phyloP scores from a whole-genome alignment of 2,797 vertebrate species.

The Helicolenus hilgendorfi region DNA sequence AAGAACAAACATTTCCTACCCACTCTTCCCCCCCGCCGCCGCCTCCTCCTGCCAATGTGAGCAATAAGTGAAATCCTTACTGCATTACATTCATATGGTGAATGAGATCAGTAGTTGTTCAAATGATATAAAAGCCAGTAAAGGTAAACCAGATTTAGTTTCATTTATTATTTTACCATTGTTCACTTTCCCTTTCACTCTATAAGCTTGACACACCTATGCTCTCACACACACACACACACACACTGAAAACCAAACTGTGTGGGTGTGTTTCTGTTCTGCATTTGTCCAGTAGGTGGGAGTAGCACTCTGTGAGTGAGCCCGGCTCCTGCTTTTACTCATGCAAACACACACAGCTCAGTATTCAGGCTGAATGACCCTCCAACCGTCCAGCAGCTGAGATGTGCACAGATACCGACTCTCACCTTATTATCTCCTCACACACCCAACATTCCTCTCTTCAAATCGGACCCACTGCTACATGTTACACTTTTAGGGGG shows the following conservation, averaged over 20 bases:
- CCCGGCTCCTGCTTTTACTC: not conserved
- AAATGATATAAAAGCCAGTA: not conserved
- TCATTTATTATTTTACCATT: not conserved
- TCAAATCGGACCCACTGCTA: constrained; percentile 1
- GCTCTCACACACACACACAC: not conserved
- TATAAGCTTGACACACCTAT: not conserved
- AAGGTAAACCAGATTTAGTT: not conserved
- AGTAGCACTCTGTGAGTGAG: constrained; percentile 77
- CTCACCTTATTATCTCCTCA: constrained; percentile 19
- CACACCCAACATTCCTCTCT: not conserved
- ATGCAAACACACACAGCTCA: constrained; percentile 2
- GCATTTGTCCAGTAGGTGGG: constrained; percentile 78
- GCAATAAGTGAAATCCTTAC: not conserved
- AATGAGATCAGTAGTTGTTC: not conserved
- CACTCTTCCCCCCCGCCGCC: not conserved
- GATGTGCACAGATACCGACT: not conserved
- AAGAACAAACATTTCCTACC: not conserved
- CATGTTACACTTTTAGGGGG: constrained; percentile 8
- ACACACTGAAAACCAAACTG: not conserved
- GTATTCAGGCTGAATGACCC: constrained; percentile 52
- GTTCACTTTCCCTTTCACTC: not conserved
- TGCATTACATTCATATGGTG: not conserved
- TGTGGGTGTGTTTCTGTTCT: constrained; percentile 24
- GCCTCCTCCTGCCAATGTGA: not conserved
- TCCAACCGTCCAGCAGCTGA: constrained; percentile 20